phyloP scores from a whole-genome alignment of 1,140 invertebrate genomes.

The Cardiocondyla obscurior region DNA sequence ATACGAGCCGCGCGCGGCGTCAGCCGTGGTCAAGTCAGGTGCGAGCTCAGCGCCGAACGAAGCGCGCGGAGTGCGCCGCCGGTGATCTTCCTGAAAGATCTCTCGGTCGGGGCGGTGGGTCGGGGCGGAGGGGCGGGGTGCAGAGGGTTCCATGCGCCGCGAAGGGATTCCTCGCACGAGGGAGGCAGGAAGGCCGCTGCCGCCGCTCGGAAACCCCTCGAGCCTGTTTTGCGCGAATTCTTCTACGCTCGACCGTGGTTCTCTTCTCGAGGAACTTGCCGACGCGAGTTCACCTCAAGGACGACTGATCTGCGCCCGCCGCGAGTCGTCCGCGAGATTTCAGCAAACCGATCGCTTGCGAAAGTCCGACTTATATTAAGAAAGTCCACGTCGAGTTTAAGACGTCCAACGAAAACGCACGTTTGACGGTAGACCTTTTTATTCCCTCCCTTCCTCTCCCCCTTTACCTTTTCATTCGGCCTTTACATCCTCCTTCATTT shows the following conservation, averaged over 20 bases:
- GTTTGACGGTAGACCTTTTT: not conserved
- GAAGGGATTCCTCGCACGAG: slow-evolving; percentile 69
- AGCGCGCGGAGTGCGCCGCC: slow-evolving; percentile 64
- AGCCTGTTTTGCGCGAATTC: slow-evolving; percentile 76
- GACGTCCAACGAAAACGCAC: not conserved
- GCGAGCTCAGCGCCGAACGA: slow-evolving; percentile 64
- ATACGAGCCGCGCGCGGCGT: slow-evolving; percentile 49
- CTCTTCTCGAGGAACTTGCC: slow-evolving; percentile 59
- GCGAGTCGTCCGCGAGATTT: slow-evolving; percentile 15
- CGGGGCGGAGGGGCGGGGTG: slow-evolving; percentile 54
- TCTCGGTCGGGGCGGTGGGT: slow-evolving; percentile 49
- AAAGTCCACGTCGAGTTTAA: not conserved
- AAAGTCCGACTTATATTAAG: too few species aligned
- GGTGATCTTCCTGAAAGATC: slow-evolving; percentile 73
- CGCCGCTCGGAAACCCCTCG: slow-evolving; percentile 68
- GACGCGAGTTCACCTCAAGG: slow-evolving; percentile 18
- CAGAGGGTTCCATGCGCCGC: slow-evolving; percentile 64
- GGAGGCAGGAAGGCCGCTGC: slow-evolving; percentile 68
- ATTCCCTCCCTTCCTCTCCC: too few species aligned
- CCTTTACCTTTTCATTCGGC: not conserved
- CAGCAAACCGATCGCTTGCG: too few species aligned
- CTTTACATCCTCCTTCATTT: not conserved
- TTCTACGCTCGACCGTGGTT: slow-evolving; percentile 68
- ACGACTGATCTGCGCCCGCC: slow-evolving; percentile 10
- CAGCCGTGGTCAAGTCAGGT: slow-evolving; percentile 64